These are phyloP conservation scores for Calliopsis andreniformis DNA, from an alignment of 1,140 invertebrate genomes.

Conservation along the genomic window DNA sequence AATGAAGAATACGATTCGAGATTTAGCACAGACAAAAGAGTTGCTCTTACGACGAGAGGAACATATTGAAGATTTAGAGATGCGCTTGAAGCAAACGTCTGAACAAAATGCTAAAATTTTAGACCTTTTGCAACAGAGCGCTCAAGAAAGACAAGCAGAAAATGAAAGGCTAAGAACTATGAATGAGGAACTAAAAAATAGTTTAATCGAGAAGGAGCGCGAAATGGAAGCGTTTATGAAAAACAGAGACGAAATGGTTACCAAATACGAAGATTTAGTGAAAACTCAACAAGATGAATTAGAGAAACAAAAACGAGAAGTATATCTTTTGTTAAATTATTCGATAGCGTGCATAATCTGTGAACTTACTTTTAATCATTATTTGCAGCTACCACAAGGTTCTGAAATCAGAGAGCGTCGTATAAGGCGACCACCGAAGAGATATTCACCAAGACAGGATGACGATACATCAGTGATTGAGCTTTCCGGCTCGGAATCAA, in stretches of 20 bases:
- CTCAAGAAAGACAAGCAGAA: conserved; percentile 61
- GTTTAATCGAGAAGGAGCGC: conserved; percentile 56
- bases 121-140: conserved; percentile 51
- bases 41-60: conserved; percentile 47
- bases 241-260: conserved; percentile 68
- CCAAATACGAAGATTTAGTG: conserved; percentile 72
- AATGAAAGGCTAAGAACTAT: conserved; percentile 57
- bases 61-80: conserved; percentile 53
- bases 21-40: conserved; percentile 56
- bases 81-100: conserved; percentile 31
- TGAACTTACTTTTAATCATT: conserved; percentile 15
- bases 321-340: conserved; percentile 9
- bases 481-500: conserved; percentile 65
- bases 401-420: conserved; percentile 17
- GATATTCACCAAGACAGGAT: conserved; percentile 20
- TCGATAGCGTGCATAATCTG: not conserved
- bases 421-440: conserved; percentile 36
- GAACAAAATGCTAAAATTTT: conserved; percentile 57
- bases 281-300: conserved; percentile 64
- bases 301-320: conserved; percentile 65
- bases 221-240: conserved; percentile 73
- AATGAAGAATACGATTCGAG: conserved; percentile 62
- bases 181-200: conserved; percentile 61
- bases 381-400: conserved; percentile 50
- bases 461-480: conserved; percentile 65